A percentile compares a stretch with the other conserved stretches of the same genome.
phyloP scores from a whole-genome alignment of 1,140 invertebrate species.

The Apis laboriosa region DNA sequence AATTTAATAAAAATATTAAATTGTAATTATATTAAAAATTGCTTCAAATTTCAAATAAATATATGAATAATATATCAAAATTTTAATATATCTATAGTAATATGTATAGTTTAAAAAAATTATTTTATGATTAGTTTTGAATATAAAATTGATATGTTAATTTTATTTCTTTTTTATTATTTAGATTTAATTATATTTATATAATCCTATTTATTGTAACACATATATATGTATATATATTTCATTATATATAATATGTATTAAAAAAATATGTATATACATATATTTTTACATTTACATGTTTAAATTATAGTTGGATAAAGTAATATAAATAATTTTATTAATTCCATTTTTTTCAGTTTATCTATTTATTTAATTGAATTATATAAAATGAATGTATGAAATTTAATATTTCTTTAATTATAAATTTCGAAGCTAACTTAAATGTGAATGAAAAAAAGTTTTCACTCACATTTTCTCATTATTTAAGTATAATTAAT shows the following conservation, averaged over 20 bases:
- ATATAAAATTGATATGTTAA: neutral
- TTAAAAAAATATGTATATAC: neutral
- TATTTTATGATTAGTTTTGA: neutral
- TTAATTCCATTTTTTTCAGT: neutral
- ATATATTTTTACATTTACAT: neutral
- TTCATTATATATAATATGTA: too few relatives aligned
- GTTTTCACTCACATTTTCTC: neutral
- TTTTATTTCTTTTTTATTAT: neutral
- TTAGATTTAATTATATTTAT: neutral
- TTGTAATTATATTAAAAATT: too few relatives aligned
- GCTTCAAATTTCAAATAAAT: too few relatives aligned
- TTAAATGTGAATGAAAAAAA: neutral
- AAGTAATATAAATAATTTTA: neutral
- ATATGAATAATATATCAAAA: neutral
- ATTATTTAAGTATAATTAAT: neutral
- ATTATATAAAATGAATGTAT: neutral
- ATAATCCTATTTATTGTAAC: neutral
- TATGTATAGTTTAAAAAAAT: neutral
- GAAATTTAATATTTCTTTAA: neutral
- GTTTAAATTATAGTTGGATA: neutral
- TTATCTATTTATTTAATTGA: neutral
- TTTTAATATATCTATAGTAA: neutral
- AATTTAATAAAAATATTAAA: too few relatives aligned
- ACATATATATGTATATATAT: neutral
- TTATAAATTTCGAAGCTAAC: neutral